phyloP scores from a whole-genome alignment of 2,888 invertebrate species.

The Melitaea athalia region DNA sequence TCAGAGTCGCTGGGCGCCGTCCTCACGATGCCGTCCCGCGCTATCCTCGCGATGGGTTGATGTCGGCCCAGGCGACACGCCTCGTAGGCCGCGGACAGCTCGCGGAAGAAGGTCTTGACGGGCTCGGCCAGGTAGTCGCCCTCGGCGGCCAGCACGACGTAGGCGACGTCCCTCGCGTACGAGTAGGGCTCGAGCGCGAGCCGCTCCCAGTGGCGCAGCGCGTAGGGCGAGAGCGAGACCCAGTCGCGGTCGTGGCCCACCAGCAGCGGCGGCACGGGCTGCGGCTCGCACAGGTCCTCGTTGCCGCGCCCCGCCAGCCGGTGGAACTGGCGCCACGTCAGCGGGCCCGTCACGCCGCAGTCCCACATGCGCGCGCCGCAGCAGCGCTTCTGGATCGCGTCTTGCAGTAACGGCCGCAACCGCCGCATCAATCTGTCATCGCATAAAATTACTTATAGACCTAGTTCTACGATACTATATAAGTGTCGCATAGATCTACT shows the following conservation, averaged over 20 bases:
- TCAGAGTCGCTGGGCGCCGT: conserved; percentile 75
- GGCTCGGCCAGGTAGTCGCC: conserved; percentile 90
- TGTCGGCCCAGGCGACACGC: conserved; percentile 96
- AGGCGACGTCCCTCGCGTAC: conserved; percentile 96
- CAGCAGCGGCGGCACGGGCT: conserved; percentile 96
- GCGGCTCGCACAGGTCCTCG: conserved; percentile 97
- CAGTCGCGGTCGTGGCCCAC: conserved; percentile 98
- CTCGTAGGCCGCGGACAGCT: conserved; percentile 96
- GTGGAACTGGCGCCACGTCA: conserved; percentile 99
- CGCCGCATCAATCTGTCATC: conserved; percentile 89
- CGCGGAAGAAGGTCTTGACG: conserved; percentile 94
- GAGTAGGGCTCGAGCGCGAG: conserved; percentile 98
- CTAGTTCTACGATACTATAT: background rate
- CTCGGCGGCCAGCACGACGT: conserved; percentile 96
- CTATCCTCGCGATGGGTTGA: conserved; percentile 91
- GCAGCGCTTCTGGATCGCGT: conserved; percentile 97
- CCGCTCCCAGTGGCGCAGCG: conserved; percentile 97
- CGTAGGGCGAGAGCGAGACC: conserved; percentile 96
- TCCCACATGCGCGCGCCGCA: conserved; percentile 95
- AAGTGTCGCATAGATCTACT: background rate
- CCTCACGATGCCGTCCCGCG: conserved; percentile 93
- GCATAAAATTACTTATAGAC: background rate
- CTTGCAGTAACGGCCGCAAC: conserved; percentile 95
- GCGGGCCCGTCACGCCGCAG: conserved; percentile 94
- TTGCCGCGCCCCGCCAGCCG: conserved; percentile 96